Percentiles rank a stretch among this genome's conserved stretches.
Evolutionary conservation across 2,797 vertebrate species (phyloP).

Genomic region (Margarornis squamiger): DNA sequence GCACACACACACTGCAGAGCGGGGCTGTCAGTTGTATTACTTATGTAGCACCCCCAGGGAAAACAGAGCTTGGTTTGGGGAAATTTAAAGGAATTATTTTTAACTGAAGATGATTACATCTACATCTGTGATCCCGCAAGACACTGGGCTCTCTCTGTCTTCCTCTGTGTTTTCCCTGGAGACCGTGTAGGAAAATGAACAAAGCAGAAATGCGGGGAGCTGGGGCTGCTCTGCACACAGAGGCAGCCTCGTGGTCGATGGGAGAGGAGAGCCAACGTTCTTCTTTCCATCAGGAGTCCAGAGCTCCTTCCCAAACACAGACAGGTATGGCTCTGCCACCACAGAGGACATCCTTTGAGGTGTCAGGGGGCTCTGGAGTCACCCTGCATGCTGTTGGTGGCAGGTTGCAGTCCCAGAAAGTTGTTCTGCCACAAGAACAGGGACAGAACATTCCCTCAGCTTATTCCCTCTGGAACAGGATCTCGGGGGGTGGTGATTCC

Average conservation of each 20-base stretch:
- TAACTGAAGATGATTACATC: not conserved
- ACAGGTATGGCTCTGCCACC: not conserved
- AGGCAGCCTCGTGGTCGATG: not conserved
- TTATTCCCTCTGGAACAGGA: not conserved
- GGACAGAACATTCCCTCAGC: not conserved
- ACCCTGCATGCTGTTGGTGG: not conserved
- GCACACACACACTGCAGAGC: not conserved
- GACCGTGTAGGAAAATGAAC: not conserved
- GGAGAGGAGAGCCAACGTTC: not conserved
- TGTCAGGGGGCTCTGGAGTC: not conserved
- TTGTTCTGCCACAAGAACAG: not conserved
- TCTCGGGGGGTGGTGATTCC: rapidly evolving
- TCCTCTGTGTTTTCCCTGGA: conserved; percentile 5
- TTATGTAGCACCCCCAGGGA: not conserved
- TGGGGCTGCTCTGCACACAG: not conserved
- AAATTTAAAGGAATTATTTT: not conserved
- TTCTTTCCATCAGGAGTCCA: not conserved
- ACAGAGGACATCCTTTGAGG: not conserved
- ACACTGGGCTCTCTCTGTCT: not conserved
- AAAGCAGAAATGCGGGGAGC: not conserved
- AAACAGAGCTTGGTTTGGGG: not conserved
- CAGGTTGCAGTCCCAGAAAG: not conserved
- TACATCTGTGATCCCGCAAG: not conserved
- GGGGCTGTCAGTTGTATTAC: not conserved
- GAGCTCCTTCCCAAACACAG: not conserved